Base-by-base conservation (phyloP, 2,888 invertebrate genomes). In the Lochmaea capreae region DNA sequence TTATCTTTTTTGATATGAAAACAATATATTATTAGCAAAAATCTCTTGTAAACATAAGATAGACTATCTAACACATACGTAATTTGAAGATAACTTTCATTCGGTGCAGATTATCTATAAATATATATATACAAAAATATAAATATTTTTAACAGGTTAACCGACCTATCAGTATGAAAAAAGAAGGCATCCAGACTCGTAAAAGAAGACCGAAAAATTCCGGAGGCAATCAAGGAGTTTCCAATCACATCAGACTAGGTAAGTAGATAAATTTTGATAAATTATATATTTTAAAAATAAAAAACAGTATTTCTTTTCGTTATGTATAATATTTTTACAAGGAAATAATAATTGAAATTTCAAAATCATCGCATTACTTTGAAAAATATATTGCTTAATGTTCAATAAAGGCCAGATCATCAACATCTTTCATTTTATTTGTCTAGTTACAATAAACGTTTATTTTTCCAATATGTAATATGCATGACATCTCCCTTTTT, bases 161-260 rank as follows among this genome's bases (percentile, higher is more conserved):
- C 87, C 93, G 99, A 79, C 99, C 99, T 69, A 89, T 96, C 81
- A 96, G 97, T 82, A 99, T 99, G 98, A 98, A 98, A 88, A 99
- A 99, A 88, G 99, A 99, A 80, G 97, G 97, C 63, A 99, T 99
- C 85, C 98, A 99, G 89, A 98, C 97, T 68, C 90, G 98, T 78
- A 99, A 99, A 87, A 91, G 98, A 76, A 98, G 99, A 85, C 95
- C 95, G 61, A 95, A 95, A 88, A 84, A 79, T 6, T 77, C 79
- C 8, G 68, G 73, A n/a, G 79, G 79, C 52, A 79, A 67, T 62
- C 74, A 80, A 73, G 73, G 72, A 33, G 22, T 77, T 2, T 69
- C 78, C 3, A 43, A 58, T 61, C 76, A 76, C 57, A 75, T 78
- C 66, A 74, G 81, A 73, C 65, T 82, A 58, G 74, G 81, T 81